phyloP scores from a whole-genome alignment of 1,140 invertebrate genomes.

The Trichonephila clavipes region DNA sequence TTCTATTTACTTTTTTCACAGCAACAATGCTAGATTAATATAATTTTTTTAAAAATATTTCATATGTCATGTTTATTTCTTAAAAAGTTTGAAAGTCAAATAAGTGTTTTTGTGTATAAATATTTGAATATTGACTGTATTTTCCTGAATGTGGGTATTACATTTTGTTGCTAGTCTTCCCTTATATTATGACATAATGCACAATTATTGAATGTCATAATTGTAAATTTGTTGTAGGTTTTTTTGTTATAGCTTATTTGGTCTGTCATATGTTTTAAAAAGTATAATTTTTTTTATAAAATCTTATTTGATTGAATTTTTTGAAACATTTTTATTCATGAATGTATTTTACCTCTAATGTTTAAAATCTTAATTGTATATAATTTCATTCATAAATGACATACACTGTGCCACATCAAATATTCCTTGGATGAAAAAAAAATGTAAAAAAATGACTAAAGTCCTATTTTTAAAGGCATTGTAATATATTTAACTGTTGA shows the following conservation, averaged over 20 bases:
- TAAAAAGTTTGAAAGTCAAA: slow-evolving; percentile 30
- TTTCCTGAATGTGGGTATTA: slow-evolving; percentile 58
- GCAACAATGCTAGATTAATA: slow-evolving; percentile 26
- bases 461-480: slow-evolving; percentile 76
- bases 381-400: slow-evolving; percentile 60
- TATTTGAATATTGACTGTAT: slow-evolving; percentile 18
- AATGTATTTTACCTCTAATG: slow-evolving; percentile 20
- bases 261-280: slow-evolving; percentile 54
- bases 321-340: slow-evolving; percentile 30
- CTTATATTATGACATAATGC: slow-evolving; percentile 62
- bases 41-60: neutral
- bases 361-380: slow-evolving; percentile 11
- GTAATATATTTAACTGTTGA: slow-evolving; percentile 76
- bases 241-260: slow-evolving; percentile 47
- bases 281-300: slow-evolving; percentile 13
- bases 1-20: neutral
- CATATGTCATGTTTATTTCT: neutral
- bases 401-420: slow-evolving; percentile 66
- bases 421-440: slow-evolving; percentile 64
- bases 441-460: slow-evolving; percentile 58
- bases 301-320: slow-evolving; percentile 43
- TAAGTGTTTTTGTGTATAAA: slow-evolving; percentile 19
- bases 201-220: slow-evolving; percentile 71
- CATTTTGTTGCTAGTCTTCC: slow-evolving; percentile 66
- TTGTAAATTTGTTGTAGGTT: slow-evolving; percentile 65